phyloP scores from a whole-genome alignment of 1,140 invertebrate genomes.

The Varroa destructor region DNA sequence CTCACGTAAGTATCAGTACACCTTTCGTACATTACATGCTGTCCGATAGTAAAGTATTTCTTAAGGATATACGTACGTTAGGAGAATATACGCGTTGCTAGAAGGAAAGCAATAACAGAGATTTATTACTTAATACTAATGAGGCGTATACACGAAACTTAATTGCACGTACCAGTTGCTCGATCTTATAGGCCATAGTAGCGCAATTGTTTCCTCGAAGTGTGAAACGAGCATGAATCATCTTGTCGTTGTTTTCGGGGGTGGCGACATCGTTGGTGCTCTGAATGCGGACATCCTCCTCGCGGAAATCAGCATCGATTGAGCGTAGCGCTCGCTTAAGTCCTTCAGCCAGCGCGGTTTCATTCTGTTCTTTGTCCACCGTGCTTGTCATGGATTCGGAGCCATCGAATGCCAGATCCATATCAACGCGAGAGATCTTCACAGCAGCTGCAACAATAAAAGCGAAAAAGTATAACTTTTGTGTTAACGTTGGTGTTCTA shows the following conservation, averaged over 20 bases:
- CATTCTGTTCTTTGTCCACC: background rate
- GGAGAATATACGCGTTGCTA: too few species aligned
- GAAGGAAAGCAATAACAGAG: too few species aligned
- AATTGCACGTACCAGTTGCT: background rate
- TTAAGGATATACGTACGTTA: too few species aligned
- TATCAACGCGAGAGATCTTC: slow-evolving; percentile 19
- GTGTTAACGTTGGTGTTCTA: too few species aligned
- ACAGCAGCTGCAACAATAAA: slow-evolving; percentile 1
- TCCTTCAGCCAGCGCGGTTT: background rate
- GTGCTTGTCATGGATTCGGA: background rate
- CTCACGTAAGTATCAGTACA: too few species aligned
- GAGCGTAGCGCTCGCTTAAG: background rate
- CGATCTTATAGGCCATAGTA: slow-evolving; percentile 5
- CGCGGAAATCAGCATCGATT: background rate
- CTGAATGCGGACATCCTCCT: background rate
- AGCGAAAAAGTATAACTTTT: too few species aligned
- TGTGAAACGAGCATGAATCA: slow-evolving; percentile 7
- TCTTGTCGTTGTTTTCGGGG: background rate
- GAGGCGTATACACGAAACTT: too few species aligned
- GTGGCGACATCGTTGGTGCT: too few species aligned
- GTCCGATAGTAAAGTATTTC: too few species aligned
- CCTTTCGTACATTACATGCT: too few species aligned
- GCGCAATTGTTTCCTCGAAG: background rate
- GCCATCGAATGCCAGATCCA: slow-evolving; percentile 4
- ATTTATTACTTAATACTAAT: too few species aligned